Percentiles rank a stretch among this genome's conserved stretches.
phyloP scores from a whole-genome alignment of 1,140 invertebrate genomes.

The Branchinecta lynchi region DNA sequence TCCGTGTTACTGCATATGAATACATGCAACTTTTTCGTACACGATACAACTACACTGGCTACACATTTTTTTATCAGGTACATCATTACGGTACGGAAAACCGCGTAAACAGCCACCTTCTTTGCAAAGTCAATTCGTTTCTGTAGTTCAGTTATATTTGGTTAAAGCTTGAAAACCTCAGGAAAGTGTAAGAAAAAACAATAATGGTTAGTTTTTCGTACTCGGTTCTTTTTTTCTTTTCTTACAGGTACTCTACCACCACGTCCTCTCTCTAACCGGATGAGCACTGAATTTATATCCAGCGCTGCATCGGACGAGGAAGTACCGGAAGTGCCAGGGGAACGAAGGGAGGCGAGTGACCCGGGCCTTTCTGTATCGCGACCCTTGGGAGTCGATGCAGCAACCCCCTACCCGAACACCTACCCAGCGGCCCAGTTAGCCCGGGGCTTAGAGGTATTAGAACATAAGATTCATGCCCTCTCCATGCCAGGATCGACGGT shows the following conservation, averaged over 20 bases:
- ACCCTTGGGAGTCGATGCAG: conserved; percentile 39
- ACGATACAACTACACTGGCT: too few species aligned
- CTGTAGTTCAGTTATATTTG: too few species aligned
- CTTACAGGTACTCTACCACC: not conserved
- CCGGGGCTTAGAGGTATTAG: not conserved
- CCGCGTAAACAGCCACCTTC: too few species aligned
- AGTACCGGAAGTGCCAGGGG: conserved; percentile 50
- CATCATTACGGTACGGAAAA: too few species aligned
- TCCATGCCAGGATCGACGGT: not conserved
- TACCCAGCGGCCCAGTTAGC: conserved; percentile 15
- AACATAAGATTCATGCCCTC: conserved; percentile 13
- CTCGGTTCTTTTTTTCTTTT: not conserved
- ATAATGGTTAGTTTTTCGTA: too few species aligned
- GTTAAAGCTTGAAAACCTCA: too few species aligned
- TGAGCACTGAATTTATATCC: conserved; percentile 34
- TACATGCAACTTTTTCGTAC: too few species aligned
- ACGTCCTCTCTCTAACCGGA: not conserved
- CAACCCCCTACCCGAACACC: conserved; percentile 5
- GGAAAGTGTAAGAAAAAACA: too few species aligned
- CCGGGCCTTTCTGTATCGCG: conserved; percentile 55
- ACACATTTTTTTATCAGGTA: too few species aligned
- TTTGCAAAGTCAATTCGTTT: too few species aligned
- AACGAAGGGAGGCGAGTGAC: conserved; percentile 51
- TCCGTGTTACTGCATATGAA: too few species aligned
- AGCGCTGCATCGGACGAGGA: conserved; percentile 36